phyloP scores from a whole-genome alignment of 2,797 vertebrate species.

The Adrianichthys oophorus region DNA sequence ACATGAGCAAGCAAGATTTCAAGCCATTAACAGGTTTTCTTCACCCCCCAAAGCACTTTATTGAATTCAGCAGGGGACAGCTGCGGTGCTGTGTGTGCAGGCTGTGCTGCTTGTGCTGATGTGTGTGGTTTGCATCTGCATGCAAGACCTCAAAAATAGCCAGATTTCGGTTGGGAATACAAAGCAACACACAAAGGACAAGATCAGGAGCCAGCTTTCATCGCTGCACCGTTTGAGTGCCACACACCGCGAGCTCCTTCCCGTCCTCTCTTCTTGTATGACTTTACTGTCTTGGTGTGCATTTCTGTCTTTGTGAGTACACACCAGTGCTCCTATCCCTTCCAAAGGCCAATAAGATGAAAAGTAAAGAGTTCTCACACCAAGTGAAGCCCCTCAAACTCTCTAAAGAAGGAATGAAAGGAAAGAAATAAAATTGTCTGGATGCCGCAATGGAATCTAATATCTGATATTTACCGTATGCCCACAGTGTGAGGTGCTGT shows the following conservation, averaged over 20 bases:
- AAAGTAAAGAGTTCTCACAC: constrained; percentile 39
- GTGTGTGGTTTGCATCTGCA: constrained; percentile 67
- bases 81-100: constrained; percentile 47
- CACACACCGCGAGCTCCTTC: constrained; percentile 38
- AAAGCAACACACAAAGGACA: constrained; percentile 42
- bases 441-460: constrained; percentile 48
- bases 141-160: constrained; percentile 64
- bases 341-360: constrained; percentile 38
- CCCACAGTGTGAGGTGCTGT: constrained; percentile 22
- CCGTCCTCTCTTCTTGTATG: constrained; percentile 19
- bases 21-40: constrained; percentile 39
- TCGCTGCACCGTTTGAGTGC: constrained; percentile 53
- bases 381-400: constrained; percentile 31
- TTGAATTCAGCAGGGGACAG: constrained; percentile 39
- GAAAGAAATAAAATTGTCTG: constrained; percentile 34
- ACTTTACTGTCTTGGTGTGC: constrained; percentile 36
- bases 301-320: constrained; percentile 18
- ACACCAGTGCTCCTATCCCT: constrained; percentile 21
- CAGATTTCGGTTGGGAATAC: constrained; percentile 64
- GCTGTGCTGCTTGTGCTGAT: constrained; percentile 56
- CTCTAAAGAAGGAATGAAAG: constrained; percentile 44
- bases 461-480: constrained; percentile 52
- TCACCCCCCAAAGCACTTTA: constrained; percentile 41
- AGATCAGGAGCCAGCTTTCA: constrained; percentile 41
- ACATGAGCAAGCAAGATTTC: constrained; percentile 37